These are phyloP conservation scores for Microvelia longipes DNA, from an alignment of 1,140 invertebrate genomes.

Conservation along the genomic window DNA sequence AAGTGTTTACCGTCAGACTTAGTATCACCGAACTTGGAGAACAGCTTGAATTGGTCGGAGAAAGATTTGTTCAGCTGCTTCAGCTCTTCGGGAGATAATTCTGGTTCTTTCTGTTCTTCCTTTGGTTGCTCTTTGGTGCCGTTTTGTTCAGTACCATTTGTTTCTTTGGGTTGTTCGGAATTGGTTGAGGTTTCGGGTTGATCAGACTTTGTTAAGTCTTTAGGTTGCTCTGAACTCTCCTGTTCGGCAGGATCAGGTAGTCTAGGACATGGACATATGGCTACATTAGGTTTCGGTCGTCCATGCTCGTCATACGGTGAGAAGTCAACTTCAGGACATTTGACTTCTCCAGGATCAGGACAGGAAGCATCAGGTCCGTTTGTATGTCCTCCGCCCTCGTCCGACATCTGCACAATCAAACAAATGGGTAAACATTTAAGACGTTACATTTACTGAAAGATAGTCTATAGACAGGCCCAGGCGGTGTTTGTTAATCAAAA, in stretches of 20 bases:
- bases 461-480: too few species aligned
- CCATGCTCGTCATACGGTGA: not conserved
- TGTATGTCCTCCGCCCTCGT: not conserved
- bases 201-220: too few species aligned
- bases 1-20: conserved; percentile 75
- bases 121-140: not conserved
- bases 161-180: not conserved
- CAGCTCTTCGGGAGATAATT: not conserved
- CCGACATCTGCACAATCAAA: too few species aligned
- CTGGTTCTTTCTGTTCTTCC: not conserved
- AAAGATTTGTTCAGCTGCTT: conserved; percentile 17
- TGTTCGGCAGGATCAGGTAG: not conserved
- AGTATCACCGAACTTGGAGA: conserved; percentile 74
- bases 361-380: not conserved
- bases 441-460: too few species aligned
- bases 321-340: not conserved
- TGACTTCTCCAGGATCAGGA: not conserved
- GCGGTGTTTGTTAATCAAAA: too few species aligned
- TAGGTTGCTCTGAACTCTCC: not conserved
- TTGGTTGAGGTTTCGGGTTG: too few species aligned
- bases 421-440: too few species aligned
- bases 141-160: not conserved
- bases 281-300: not conserved
- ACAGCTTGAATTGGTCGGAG: conserved; percentile 41
- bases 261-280: not conserved